Conservation (phyloP, 2,888 invertebrate species). For the Cantharis rustica region DNA sequence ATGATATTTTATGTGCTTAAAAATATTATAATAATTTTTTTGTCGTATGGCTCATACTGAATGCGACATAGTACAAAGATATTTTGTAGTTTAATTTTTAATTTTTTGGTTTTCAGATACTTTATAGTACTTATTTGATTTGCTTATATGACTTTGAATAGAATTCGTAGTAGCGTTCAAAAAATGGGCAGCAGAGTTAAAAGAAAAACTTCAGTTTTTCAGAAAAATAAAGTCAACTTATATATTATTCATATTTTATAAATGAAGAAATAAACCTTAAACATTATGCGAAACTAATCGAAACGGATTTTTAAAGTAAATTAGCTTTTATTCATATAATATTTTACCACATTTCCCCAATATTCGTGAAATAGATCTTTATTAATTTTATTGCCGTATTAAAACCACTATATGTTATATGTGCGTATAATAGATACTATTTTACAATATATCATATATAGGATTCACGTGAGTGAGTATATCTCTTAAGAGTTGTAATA, state of each 20-base stretch:
- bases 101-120: too few species aligned
- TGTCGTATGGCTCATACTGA: too few species aligned
- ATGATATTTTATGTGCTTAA: too few species aligned
- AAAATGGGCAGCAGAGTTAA: background rate
- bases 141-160: background rate
- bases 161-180: background rate
- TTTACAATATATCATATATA: background rate
- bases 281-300: background rate
- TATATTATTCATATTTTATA: too few species aligned
- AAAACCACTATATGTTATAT: background rate
- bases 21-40: too few species aligned
- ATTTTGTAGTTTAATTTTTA: too few species aligned
- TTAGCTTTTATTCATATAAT: too few species aligned
- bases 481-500: background rate
- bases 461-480: background rate
- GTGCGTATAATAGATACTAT: background rate
- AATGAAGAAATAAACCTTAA: background rate
- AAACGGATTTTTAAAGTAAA: background rate
- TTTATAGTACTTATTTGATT: background rate
- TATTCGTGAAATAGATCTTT: background rate
- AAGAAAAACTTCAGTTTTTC: background rate
- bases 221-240: background rate
- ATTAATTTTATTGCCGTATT: background rate
- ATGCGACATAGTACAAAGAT: too few species aligned
- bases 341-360: background rate